Evolutionary conservation across 2,888 invertebrate species (phyloP), one percentile per base, ranked within the genome.

Genomic region (Cyclophora punctaria): DNA sequence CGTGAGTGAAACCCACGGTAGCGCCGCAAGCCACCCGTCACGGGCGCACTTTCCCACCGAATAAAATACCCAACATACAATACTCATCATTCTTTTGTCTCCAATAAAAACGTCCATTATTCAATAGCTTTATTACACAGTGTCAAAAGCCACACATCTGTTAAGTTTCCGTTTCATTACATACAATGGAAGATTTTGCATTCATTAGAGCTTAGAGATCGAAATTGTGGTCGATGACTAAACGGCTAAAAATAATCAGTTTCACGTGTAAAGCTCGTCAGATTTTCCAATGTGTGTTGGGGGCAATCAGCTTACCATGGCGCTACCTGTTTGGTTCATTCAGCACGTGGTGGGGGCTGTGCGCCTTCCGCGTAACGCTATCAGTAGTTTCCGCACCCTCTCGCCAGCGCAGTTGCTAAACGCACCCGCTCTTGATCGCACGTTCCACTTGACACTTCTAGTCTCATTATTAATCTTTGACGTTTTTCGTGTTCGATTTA

Each of bases 351-450:
- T 71, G 80, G 80, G 68, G 81, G 80, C 76, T 82, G 80, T 72
- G 75, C 76, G 81, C 80, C 86, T 87, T 86, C 87, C 85, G 87
- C 83, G 86, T 88, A 86, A 84, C 76, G 76, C 83, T 83, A 84
- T 87, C 87, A 85, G 85, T 81, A 83, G 85, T 83, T 83, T 84
- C 84, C 79, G 85, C 87, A 87, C 85, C 87, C 87, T 80, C 78
- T 75, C 75, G 71, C 74, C 66, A 67, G 75, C 75, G 77, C 86
- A 88, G 87, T 88, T 84, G 83, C 82, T 75, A 84, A 88, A 80
- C 82, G 85, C 84, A 86, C 83, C 86, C 79, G 84, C 79, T 75
- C 72, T 75, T 74, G 80, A 73, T 75, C 83, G 82, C 85, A 86
- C 87, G 87, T 82, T 71, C 20, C 71, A 63, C 59, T 71, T 85